These are phyloP conservation scores for Sciaenops ocellatus DNA, from an alignment of 2,797 vertebrate genomes.

Conservation along the genomic window DNA sequence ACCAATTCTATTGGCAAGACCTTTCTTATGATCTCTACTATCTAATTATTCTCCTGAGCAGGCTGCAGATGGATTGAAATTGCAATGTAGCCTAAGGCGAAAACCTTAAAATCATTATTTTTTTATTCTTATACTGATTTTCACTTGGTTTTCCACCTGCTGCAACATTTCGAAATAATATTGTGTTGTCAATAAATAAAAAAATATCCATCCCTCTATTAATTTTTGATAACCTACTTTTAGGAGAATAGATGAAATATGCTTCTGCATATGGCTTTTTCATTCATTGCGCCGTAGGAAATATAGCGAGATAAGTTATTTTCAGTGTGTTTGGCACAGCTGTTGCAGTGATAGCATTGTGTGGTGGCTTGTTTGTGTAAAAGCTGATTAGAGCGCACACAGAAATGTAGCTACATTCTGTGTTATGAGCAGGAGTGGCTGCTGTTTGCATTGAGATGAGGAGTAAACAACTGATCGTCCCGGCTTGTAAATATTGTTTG, in stretches of 20 bases:
- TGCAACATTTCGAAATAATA: not conserved
- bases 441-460: conserved; percentile 19
- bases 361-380: not conserved
- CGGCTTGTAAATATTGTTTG: conserved; percentile 31
- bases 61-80: conserved; percentile 30
- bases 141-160: not conserved
- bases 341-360: conserved; percentile 3
- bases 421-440: not conserved
- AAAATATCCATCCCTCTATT: not conserved
- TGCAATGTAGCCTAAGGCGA: conserved; percentile 37
- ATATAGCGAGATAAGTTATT: not conserved
- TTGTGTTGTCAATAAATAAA: not conserved
- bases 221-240: not conserved
- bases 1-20: conserved; percentile 40
- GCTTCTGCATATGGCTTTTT: not conserved
- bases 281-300: not conserved
- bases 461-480: conserved; percentile 26
- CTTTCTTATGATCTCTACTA: conserved; percentile 42
- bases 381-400: conserved; percentile 21
- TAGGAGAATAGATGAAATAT: not conserved
- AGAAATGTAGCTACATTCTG: not conserved
- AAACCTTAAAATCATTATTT: conserved; percentile 9
- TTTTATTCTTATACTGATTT: conserved; percentile 5
- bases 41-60: conserved; percentile 47
- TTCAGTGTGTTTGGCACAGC: conserved; percentile 10